A percentile compares a stretch with the other conserved stretches of the same genome.
These are phyloP conservation scores for Torymus texanus DNA, from an alignment of 2,888 invertebrate genomes.

Conservation along the genomic window DNA sequence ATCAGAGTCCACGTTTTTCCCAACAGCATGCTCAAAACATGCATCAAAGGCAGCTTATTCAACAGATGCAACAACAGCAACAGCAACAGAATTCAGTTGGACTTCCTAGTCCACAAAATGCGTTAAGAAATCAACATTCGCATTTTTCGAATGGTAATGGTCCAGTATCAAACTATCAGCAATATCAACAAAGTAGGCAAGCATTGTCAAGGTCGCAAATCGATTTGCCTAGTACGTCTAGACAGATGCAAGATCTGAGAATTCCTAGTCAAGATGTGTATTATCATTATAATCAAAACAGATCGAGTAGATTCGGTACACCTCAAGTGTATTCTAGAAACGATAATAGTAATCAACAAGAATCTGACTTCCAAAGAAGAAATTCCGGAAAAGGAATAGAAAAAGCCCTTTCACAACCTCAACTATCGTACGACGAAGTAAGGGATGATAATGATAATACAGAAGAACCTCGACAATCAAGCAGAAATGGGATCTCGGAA, in stretches of 20 bases:
- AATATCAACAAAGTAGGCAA: slow-evolving; percentile 69
- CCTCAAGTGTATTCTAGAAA: slow-evolving; percentile 71
- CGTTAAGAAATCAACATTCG: slow-evolving; percentile 16
- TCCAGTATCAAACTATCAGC: slow-evolving; percentile 64
- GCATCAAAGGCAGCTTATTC: slow-evolving; percentile 70
- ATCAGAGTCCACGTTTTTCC: not conserved
- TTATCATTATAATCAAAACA: slow-evolving; percentile 68
- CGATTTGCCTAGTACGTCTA: slow-evolving; percentile 71
- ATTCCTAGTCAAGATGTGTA: slow-evolving; percentile 69
- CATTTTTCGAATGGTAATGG: not conserved
- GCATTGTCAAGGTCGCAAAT: slow-evolving; percentile 71
- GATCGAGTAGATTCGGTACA: slow-evolving; percentile 63
- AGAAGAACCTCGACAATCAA: not conserved
- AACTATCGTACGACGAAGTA: slow-evolving; percentile 11
- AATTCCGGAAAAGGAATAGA: slow-evolving; percentile 69
- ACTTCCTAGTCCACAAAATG: slow-evolving; percentile 10
- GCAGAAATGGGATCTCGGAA: not conserved
- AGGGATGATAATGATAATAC: not conserved
- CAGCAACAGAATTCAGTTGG: slow-evolving; percentile 63
- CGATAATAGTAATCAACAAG: slow-evolving; percentile 65
- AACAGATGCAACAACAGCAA: slow-evolving; percentile 71
- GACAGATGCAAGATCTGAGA: slow-evolving; percentile 67
- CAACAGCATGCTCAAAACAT: slow-evolving; percentile 6
- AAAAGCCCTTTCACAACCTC: slow-evolving; percentile 39
- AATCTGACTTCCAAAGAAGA: slow-evolving; percentile 67